Percentiles rank a stretch among this genome's conserved stretches.
Evolutionary conservation across 2,888 invertebrate genomes (phyloP).

Genomic region (Psylliodes chrysocephalus): DNA sequence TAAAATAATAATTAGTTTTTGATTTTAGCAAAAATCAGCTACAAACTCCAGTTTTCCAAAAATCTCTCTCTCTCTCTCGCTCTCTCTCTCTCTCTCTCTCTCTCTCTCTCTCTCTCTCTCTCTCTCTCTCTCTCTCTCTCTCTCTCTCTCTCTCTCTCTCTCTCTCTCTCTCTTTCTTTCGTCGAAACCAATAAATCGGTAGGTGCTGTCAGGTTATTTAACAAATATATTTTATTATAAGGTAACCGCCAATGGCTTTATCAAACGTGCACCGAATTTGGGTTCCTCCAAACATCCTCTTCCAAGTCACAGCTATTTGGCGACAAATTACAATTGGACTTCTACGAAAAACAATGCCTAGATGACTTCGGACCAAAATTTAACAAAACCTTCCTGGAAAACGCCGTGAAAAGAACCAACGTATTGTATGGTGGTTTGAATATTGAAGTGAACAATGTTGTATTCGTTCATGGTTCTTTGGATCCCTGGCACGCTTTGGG

Average conservation of each 20-base stretch:
- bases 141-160: too few relatives aligned
- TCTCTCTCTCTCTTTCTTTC: too few relatives aligned
- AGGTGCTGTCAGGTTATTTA: too few relatives aligned
- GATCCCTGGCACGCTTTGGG: slow-evolving; percentile 91
- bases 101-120: too few relatives aligned
- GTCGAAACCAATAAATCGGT: too few relatives aligned
- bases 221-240: too few relatives aligned
- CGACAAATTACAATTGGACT: slow-evolving; percentile 77
- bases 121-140: too few relatives aligned
- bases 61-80: too few relatives aligned
- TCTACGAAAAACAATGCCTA: slow-evolving; percentile 82
- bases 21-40: too few relatives aligned
- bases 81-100: too few relatives aligned
- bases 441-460: slow-evolving; percentile 76
- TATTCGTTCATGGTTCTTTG: slow-evolving; percentile 88
- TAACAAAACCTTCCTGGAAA: slow-evolving; percentile 69
- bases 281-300: slow-evolving; percentile 91
- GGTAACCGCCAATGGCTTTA: slow-evolving; percentile 95
- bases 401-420: slow-evolving; percentile 78
- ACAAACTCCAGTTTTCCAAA: too few relatives aligned
- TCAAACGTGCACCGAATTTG: slow-evolving; percentile 96
- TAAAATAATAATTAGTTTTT: too few relatives aligned
- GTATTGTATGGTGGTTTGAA: slow-evolving; percentile 80
- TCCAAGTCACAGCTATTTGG: slow-evolving; percentile 75
- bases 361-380: slow-evolving; percentile 85